Base-by-base conservation (phyloP, 2,888 invertebrate species). In the Pandemis corylana region DNA sequence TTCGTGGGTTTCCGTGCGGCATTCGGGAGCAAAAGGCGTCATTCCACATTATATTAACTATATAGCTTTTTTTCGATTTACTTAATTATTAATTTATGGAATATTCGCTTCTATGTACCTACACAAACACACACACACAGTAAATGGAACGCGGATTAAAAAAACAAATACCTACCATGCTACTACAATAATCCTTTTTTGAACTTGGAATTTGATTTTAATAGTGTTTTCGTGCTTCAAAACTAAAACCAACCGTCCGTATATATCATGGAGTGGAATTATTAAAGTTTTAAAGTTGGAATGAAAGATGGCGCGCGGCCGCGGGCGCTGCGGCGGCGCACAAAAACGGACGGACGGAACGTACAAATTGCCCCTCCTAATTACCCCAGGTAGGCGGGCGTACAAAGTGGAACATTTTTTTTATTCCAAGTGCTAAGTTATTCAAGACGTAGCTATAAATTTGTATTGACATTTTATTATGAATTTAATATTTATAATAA, bases 351-450 rank as follows among this genome's bases (percentile, higher is more conserved):
- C 78, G 78, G 82, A 78, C 82, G 77, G 82, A 82, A 77, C 80
- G 36, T 82, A 88, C 89, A 90, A 90, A 90, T 90, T 88, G 88
- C 85, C 84, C 80, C 81, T 80, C 86, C 87, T 90, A 90, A 90
- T 90, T 89, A 89, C 89, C 83, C 71, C 89, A 89, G 90, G 90
- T 90, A 90, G 87, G 87, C 88, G 85, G 87, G 84, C 83, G 80
- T 80, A 84, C 86, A 85, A 86, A 85, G 82, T 81, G 80, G 67
- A 78, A 79, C 74, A 70, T 76, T 80, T 83, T 44, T 81, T 83
- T 83, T 82, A 75, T 75, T 75, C 61, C 53, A 87, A 84, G 90
- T 88, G 90, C 83, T 86, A 89, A 88, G 84, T 86, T 89, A 87
- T 89, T 87, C 86, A 84, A 85, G 84, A 76, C 80, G 77, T 77